phyloP scores from a whole-genome alignment of 2,888 invertebrate species.

The Cerceris ruficornis region DNA sequence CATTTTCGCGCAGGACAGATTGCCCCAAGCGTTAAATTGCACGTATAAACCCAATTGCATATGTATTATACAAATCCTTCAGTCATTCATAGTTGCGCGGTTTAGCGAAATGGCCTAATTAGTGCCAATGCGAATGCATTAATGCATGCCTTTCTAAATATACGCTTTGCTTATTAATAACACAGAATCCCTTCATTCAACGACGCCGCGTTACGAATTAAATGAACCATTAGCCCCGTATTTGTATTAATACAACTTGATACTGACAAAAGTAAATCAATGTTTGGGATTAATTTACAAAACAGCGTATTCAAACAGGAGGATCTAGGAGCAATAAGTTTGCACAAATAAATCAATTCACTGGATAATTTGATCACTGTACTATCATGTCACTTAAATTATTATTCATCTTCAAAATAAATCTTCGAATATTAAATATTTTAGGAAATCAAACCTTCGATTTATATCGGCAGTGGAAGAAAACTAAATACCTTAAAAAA shows the following conservation, averaged over 20 bases:
- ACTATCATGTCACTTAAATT: too few species aligned
- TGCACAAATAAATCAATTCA: too few species aligned
- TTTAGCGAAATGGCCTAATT: conserved; percentile 30
- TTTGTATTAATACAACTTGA: neutral
- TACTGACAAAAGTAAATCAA: neutral
- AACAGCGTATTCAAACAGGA: neutral
- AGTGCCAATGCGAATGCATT: conserved; percentile 23
- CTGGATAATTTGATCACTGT: too few species aligned
- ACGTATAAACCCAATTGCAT: conserved; percentile 8
- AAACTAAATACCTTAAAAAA: too few species aligned
- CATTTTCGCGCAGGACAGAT: neutral
- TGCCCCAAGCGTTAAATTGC: neutral
- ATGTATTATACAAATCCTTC: conserved; percentile 33
- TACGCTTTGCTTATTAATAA: conserved; percentile 33
- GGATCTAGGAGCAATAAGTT: neutral
- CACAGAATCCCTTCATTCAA: conserved; percentile 25
- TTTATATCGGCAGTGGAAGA: too few species aligned
- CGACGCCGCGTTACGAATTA: conserved; percentile 14
- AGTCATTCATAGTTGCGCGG: conserved; percentile 29
- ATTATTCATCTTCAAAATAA: too few species aligned
- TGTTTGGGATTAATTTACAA: neutral
- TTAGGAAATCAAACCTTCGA: too few species aligned
- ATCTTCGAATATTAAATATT: too few species aligned
- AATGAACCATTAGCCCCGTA: neutral
- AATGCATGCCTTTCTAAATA: conserved; percentile 29